Evolutionary conservation across 2,797 vertebrate genomes (phyloP), one percentile per base, ranked within the genome.

Genomic region (Pangasius mekongensis): DNA sequence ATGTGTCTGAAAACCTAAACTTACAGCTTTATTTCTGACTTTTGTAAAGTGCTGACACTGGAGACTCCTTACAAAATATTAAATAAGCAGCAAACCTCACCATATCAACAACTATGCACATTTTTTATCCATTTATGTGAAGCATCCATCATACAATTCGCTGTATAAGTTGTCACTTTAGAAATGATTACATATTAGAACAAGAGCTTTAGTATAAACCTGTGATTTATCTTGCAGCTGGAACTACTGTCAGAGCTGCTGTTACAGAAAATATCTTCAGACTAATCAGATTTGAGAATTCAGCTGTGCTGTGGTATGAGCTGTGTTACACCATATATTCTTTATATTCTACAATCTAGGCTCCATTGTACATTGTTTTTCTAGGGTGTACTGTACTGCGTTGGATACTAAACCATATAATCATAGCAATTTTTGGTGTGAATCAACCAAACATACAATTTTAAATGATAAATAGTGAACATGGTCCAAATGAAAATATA

Each of bases 11-110:
- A 76, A 49, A 27, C 73, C 24, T 76, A n/a, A 52, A 30, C 49
- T 78, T 33, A 33, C 8, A n/a, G n/a, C n/a, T 78, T 78, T 11
- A 54, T 54, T 16, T 56, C 8, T 77, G 47, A 18, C n/a, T 30
- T 6, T 58, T 81, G 33, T 54, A 60, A 60, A 60, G 30, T 27
- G 78, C 58, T 64, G 58, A 82, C 58, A 82, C 58, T n/a, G 58
- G 58, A 82, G 36, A 62, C 58, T 82, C 36, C 56, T 82, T 82
- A 24, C 9, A 33, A 81, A 81, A 81, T 36, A 81, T 81, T 11
- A 60, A 81, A 36, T 5, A 58, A 36, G 39, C 33, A 81, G 52
- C 58, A 80, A 58, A 80, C 20, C 2, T 80, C 58, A 43, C 22
- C 30, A 62, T 43, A 39, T 82, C 80, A 82, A 24, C 78, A 60